These are phyloP conservation scores for Tetramorium parvispinum DNA, from an alignment of 1,140 invertebrate genomes.

Conservation along the genomic window DNA sequence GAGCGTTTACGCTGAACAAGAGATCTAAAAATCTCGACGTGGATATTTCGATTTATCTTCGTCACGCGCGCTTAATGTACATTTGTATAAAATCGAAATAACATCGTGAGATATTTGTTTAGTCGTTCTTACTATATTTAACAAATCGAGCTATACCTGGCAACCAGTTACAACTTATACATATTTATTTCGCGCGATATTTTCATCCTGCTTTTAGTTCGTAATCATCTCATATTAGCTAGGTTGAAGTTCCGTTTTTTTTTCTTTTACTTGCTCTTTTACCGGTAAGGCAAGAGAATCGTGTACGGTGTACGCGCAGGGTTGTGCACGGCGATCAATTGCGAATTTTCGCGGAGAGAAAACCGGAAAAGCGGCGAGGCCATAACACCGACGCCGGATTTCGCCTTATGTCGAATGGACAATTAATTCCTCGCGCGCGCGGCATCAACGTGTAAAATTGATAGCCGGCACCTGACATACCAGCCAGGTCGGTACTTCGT, in stretches of 20 bases:
- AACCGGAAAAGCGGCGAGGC: conserved; percentile 23
- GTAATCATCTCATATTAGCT: not conserved
- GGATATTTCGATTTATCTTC: conserved; percentile 1
- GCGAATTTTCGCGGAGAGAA: conserved; percentile 29
- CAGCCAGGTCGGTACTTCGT: conserved; percentile 63
- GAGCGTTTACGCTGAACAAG: not conserved
- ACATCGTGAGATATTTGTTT: not conserved
- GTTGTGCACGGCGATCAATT: not conserved
- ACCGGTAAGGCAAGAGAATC: not conserved
- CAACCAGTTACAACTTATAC: not conserved
- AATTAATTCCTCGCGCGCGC: conserved; percentile 77
- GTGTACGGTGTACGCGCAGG: not conserved
- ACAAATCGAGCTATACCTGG: not conserved
- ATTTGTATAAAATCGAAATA: not conserved
- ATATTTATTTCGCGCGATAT: not conserved
- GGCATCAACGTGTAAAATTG: conserved; percentile 79
- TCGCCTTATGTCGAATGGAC: conserved; percentile 66
- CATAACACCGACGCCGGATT: conserved; percentile 22
- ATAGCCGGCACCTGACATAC: conserved; percentile 79
- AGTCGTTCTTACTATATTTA: not conserved
- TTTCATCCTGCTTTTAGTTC: not conserved
- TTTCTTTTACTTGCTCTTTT: not conserved
- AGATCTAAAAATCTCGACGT: not conserved
- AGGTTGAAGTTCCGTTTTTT: not conserved
- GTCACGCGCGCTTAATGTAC: not conserved